Evolutionary conservation across 2,888 invertebrate species (phyloP).

Genomic region (Pyrrhosoma nymphula): DNA sequence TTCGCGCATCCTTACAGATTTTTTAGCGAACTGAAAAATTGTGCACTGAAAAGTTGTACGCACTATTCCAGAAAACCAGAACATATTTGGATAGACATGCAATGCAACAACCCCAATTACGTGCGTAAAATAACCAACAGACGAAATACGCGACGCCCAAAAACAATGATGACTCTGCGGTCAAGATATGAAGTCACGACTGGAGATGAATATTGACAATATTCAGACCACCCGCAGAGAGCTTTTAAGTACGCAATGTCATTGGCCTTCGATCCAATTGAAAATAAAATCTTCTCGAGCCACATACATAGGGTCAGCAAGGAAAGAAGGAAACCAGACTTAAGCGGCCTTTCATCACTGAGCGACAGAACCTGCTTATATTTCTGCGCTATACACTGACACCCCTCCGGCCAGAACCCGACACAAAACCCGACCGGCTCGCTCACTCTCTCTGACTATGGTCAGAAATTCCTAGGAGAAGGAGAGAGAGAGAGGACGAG

Average conservation of each 20-base stretch:
- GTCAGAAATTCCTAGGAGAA: slow-evolving; percentile 17
- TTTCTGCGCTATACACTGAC: background rate
- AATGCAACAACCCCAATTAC: too few species aligned
- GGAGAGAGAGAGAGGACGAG: background rate
- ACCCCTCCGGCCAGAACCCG: background rate
- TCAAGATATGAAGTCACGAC: background rate
- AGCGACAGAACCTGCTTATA: background rate
- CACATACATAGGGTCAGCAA: background rate
- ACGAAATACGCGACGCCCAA: too few species aligned
- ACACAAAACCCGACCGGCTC: background rate
- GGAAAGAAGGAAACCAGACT: background rate
- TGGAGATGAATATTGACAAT: background rate
- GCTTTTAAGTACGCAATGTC: background rate
- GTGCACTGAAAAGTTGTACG: too few species aligned
- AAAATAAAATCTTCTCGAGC: background rate
- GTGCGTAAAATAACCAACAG: too few species aligned
- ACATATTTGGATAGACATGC: too few species aligned
- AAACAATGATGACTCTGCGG: background rate
- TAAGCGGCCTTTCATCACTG: background rate
- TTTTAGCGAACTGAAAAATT: too few species aligned
- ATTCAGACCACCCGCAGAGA: background rate
- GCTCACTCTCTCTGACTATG: background rate
- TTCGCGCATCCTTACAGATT: too few species aligned
- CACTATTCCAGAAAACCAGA: too few species aligned
- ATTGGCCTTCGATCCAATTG: background rate